A percentile compares a stretch with the other conserved stretches of the same genome.
Evolutionary conservation across 2,888 invertebrate genomes (phyloP).

Genomic region (Epistrophe grossulariae): DNA sequence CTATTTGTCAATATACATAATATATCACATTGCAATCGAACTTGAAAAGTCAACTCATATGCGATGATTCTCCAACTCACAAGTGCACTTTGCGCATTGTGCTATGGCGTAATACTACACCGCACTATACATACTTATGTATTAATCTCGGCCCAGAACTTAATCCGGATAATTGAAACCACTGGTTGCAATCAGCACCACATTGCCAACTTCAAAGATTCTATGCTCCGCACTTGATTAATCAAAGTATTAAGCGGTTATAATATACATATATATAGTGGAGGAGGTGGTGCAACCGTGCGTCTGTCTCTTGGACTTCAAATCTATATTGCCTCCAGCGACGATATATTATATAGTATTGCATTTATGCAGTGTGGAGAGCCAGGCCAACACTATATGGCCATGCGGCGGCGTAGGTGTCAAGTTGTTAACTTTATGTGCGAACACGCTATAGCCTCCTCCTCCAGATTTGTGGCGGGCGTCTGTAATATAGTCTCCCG

Average conservation of each 20-base stretch:
- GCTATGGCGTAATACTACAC: constrained; percentile 22
- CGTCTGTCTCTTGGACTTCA: constrained; percentile 21
- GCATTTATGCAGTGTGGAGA: constrained; percentile 52
- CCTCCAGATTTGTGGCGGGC: constrained; percentile 27
- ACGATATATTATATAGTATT: constrained; percentile 40
- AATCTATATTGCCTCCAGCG: neutral
- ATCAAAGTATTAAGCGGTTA: constrained; percentile 42
- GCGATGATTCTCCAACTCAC: neutral
- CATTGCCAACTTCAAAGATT: constrained; percentile 23
- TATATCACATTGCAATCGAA: constrained; percentile 37
- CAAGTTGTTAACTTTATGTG: constrained; percentile 71
- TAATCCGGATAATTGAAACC: constrained; percentile 68
- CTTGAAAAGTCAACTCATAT: constrained; percentile 39
- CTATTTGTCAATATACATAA: constrained; percentile 32
- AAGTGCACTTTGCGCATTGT: constrained; percentile 1
- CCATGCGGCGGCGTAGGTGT: constrained; percentile 64
- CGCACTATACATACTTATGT: constrained; percentile 24
- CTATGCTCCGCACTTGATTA: constrained; percentile 60
- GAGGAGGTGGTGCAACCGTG: constrained; percentile 19
- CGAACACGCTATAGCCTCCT: constrained; percentile 57
- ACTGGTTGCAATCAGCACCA: constrained; percentile 52
- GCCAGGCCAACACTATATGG: constrained; percentile 27
- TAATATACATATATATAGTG: neutral
- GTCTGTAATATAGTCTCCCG: constrained; percentile 17
- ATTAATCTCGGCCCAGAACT: constrained; percentile 63